Base-by-base conservation (phyloP, 1,140 invertebrate genomes). In the Penaeus indicus region DNA sequence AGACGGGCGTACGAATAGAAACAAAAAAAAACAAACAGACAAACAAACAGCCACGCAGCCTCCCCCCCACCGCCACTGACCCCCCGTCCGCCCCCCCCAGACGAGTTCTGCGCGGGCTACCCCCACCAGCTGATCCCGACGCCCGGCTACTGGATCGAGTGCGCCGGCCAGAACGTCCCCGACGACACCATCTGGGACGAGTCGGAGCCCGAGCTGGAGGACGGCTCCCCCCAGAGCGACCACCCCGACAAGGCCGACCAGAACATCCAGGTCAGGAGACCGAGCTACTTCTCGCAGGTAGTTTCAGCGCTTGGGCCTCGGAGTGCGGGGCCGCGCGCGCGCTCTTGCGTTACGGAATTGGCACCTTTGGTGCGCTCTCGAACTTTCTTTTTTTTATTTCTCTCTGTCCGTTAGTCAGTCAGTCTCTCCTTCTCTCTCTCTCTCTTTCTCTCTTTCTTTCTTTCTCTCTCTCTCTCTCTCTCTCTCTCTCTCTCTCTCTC, bases 111-210 rank as follows among this genome's bases (percentile, higher is more conserved):
- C 92, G 95, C 97, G 92, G 97, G 97, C 92, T 98, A 96, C 93
- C 97, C 97, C 0, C 97, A 98, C 93, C 97, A 96, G 92, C 94
- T 98, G 90, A 96, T 97, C 84, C 96, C 96, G 0, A 97, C 97
- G 0, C 96, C 97, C 0, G 97, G 97, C 54, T 98, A 98, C 93
- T 98, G 97, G 97, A 97, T 98, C 91, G 97, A 98, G 93, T 98
- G 97, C 92, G 97, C 97, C 0, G 94, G 97, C 54, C 97, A 97
- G 92, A 97, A 97, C 86, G 87, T 90, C 10, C 94, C 95, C 16
- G 94, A 96, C 1, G 96, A 96, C 92, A 96, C 95, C 32, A 96
- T 97, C 84, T 97, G 96, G 96, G 96, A 97, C 91, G 96, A 97
- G 92, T 96, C 95, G 27, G 96, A 97, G 91, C 97, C 96, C 10